phyloP scores from a whole-genome alignment of 2,797 vertebrate genomes.

The Coracias cyanogaster region DNA sequence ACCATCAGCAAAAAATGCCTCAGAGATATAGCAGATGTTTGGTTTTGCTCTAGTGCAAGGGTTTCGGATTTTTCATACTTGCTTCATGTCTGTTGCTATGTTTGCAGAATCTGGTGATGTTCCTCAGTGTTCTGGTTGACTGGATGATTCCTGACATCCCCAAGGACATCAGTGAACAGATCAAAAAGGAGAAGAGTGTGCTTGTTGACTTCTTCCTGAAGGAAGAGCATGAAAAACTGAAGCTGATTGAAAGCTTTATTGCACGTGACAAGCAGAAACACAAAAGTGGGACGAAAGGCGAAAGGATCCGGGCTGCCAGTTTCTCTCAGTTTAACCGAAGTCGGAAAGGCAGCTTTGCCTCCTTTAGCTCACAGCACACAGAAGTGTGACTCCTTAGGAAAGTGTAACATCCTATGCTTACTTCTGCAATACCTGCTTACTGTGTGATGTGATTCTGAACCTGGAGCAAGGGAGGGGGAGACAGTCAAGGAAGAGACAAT shows the following conservation, averaged over 20 bases:
- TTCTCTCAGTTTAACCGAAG: slow-evolving; percentile 83
- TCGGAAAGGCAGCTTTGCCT: slow-evolving; percentile 72
- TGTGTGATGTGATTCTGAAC: not conserved
- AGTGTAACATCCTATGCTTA: not conserved
- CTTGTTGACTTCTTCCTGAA: slow-evolving; percentile 93
- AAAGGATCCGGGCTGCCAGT: slow-evolving; percentile 84
- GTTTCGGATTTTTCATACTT: not conserved
- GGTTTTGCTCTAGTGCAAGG: not conserved
- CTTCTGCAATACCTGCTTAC: not conserved
- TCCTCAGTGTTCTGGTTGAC: slow-evolving; percentile 92
- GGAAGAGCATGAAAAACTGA: slow-evolving; percentile 93
- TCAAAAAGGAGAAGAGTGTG: slow-evolving; percentile 93
- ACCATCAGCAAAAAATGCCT: not conserved
- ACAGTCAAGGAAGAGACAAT: not conserved
- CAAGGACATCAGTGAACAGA: slow-evolving; percentile 93
- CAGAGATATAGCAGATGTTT: not conserved
- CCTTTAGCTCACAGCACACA: slow-evolving; percentile 87
- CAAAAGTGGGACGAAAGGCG: not conserved
- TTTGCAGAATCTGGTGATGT: slow-evolving; percentile 95
- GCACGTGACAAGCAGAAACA: slow-evolving; percentile 67
- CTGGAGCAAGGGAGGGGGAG: not conserved
- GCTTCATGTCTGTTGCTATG: not conserved
- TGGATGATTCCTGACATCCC: slow-evolving; percentile 97
- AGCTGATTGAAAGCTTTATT: slow-evolving; percentile 88
- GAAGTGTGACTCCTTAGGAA: slow-evolving; percentile 84